Base-by-base conservation (phyloP, 2,888 invertebrate genomes). In the Cheiracanthium punctorium region DNA sequence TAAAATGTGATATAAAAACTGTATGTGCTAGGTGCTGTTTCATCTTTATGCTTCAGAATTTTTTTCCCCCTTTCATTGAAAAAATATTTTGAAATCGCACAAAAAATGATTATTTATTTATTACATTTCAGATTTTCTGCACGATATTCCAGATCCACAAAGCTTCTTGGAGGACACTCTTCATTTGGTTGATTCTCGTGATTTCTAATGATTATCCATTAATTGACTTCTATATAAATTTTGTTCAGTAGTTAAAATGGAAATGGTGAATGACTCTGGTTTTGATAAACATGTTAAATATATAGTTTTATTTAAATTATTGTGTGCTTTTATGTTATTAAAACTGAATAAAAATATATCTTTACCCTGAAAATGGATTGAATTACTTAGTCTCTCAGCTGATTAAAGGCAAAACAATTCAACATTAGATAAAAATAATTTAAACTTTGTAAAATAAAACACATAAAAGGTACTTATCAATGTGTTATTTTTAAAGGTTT, bases 121-220 rank as follows among this genome's bases (percentile, higher is more conserved):
- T 37, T 37, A 7, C 10, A 37, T 37, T 37, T 37, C 91, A 94
- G 94, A 93, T 91, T 92, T 95, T 89, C 93, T 95, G 89, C 94
- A 93, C 88, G 95, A 95, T 89, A 93, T 95, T 88, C 93, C 94
- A 32, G 94, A 94, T 89, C 94, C 95, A 65, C 94, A 94, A 89
- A 92, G 92, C 88, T 94, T 93, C 91, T 92, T 94, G 90, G 92
- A 91, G 88, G 93, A 94, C 89, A 90, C 93, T 89, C 90, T 94
- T 90, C 93, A 92, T 33, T 69, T 74, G 30, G 70, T 80, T 64
- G 85, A 84, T 41, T 37, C 67, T 5, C 77, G 67, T 67, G 73
- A 84, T 24, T 79, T 67, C 29, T 77, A 33, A 72, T 24, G 17
- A 17, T 2, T 2, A 24, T 24, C n/a, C 20, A 24, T 17, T 17